Conservation (phyloP, 2,888 invertebrate species). For the Phania funesta region DNA sequence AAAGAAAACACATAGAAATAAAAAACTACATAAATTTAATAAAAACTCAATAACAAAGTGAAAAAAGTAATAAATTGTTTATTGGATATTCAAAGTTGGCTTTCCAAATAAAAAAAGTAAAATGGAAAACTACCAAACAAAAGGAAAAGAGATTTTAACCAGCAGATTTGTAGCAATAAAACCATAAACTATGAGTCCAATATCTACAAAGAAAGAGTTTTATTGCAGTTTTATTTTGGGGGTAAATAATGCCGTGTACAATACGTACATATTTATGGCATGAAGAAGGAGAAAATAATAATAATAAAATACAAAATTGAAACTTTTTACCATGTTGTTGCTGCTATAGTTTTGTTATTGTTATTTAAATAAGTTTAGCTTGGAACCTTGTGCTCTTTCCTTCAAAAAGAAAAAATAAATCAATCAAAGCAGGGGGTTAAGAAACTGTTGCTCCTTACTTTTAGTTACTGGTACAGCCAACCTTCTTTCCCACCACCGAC, state of each 20-base stretch:
- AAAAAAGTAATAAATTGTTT: slow-evolving; percentile 62
- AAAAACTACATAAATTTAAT: slow-evolving; percentile 35
- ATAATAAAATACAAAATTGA: slow-evolving; percentile 8
- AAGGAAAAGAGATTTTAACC: slow-evolving; percentile 10
- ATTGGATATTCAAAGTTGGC: slow-evolving; percentile 51
- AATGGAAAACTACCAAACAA: background rate
- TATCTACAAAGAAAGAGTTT: slow-evolving; percentile 17
- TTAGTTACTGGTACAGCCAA: background rate
- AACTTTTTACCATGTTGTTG: slow-evolving; percentile 24
- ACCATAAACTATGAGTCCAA: background rate
- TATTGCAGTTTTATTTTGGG: slow-evolving; percentile 20
- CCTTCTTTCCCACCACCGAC: too few relatives aligned
- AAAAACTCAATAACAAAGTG: slow-evolving; percentile 43
- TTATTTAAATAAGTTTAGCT: background rate
- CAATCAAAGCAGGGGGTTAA: too few relatives aligned
- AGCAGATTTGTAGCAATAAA: slow-evolving; percentile 31
- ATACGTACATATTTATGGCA: background rate
- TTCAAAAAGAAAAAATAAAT: background rate
- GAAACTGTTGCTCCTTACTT: background rate
- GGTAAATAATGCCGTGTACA: background rate
- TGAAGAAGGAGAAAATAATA: background rate
- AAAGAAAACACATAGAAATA: slow-evolving; percentile 10
- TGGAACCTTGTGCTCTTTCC: background rate
- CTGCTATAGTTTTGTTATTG: slow-evolving; percentile 17
- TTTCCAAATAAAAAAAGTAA: slow-evolving; percentile 25